phyloP scores from a whole-genome alignment of 1,140 invertebrate genomes.

The Luehdorfia chinensis region DNA sequence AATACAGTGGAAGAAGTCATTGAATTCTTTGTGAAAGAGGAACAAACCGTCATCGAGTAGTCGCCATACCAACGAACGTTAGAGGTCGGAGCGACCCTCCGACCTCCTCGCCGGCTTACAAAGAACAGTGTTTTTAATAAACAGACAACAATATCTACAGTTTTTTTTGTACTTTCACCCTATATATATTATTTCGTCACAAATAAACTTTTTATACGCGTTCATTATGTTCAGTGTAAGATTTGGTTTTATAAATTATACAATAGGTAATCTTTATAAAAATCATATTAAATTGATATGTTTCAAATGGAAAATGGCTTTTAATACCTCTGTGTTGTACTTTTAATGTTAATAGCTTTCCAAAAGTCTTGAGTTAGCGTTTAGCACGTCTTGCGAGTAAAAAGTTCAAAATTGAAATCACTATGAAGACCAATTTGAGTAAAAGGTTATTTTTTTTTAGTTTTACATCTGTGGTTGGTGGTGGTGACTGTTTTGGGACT shows the following conservation, averaged over 20 bases:
- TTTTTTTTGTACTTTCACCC: constrained; percentile 54
- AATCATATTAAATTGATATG: constrained; percentile 72
- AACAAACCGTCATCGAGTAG: constrained; percentile 87
- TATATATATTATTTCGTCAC: constrained; percentile 37
- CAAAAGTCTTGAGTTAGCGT: too few relatives aligned
- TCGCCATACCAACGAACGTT: constrained; percentile 46
- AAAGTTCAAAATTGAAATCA: too few relatives aligned
- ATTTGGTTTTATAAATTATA: constrained; percentile 62
- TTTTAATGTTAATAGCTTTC: too few relatives aligned
- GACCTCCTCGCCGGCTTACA: constrained; percentile 34
- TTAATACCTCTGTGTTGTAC: constrained; percentile 44
- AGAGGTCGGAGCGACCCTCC: constrained; percentile 39
- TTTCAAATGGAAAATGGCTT: constrained; percentile 64
- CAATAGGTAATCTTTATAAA: constrained; percentile 72
- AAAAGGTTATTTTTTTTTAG: too few relatives aligned
- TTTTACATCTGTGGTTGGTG: too few relatives aligned
- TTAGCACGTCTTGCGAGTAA: too few relatives aligned
- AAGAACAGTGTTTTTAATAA: constrained; percentile 35
- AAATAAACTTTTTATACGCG: constrained; percentile 36
- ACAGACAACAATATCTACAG: constrained; percentile 33
- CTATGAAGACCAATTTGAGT: too few relatives aligned
- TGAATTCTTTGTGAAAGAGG: constrained; percentile 99
- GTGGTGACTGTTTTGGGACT: too few relatives aligned
- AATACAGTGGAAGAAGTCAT: constrained; percentile 97
- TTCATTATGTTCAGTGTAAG: constrained; percentile 56